These are phyloP conservation scores for Trididemnum clinides DNA, from an alignment of 23 tunicate species.

Conservation along the genomic window DNA sequence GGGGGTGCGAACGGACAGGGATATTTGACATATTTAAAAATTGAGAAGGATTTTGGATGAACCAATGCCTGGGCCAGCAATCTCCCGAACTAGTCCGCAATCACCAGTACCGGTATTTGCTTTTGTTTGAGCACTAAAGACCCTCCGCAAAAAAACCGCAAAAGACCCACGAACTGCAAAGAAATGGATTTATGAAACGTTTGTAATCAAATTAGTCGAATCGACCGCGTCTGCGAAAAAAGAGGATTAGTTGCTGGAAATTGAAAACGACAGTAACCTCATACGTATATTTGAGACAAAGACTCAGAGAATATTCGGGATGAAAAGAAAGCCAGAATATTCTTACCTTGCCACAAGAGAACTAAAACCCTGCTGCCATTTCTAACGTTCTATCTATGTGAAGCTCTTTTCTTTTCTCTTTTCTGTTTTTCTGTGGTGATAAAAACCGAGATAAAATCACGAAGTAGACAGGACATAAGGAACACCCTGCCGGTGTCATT, in stretches of 20 bases:
- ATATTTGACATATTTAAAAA: conserved; percentile 48
- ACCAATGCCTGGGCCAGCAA: background rate
- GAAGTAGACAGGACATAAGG: no score
- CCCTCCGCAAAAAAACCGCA: conserved; percentile 6
- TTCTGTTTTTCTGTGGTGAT: no score
- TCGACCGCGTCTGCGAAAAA: conserved; percentile 3
- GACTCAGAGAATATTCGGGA: background rate
- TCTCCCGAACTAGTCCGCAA: background rate
- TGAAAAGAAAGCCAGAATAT: conserved; percentile 10
- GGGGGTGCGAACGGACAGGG: conserved; percentile 13
- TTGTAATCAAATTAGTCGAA: conserved; percentile 14
- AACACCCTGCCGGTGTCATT: conserved; percentile 8
- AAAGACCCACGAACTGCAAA: conserved; percentile 21
- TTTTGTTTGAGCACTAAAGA: background rate
- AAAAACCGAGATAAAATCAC: no score
- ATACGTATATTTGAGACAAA: background rate
- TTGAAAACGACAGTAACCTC: conserved; percentile 6
- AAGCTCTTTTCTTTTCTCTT: no score
- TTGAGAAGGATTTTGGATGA: background rate
- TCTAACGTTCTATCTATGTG: conserved; percentile 3
- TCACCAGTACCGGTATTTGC: background rate
- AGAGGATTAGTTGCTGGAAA: conserved; percentile 11
- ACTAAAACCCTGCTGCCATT: conserved; percentile 14
- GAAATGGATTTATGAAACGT: background rate
- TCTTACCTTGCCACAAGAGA: background rate